Evolutionary conservation across 2,888 invertebrate genomes (phyloP).

Genomic region (Metacarcinus magister): DNA sequence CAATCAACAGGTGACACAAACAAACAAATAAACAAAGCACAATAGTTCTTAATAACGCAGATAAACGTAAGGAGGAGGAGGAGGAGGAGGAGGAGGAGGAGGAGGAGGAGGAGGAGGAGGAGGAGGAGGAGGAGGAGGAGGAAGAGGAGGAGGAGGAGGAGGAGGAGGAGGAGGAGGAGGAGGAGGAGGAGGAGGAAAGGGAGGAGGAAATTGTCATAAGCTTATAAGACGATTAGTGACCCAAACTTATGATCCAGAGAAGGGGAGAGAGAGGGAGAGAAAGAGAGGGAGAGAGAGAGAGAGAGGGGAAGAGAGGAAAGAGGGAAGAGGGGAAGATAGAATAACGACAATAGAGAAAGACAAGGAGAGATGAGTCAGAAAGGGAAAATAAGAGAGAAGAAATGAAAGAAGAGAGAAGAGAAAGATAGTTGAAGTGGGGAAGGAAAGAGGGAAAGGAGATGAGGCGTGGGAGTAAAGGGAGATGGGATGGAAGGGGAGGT

Average conservation of each 20-base stretch:
- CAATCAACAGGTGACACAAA: not conserved
- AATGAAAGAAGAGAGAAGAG: not conserved
- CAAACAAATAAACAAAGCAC: not conserved
- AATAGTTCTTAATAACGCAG: not conserved
- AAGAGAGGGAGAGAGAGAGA: not conserved
- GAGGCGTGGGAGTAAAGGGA: not conserved
- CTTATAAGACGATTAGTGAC: not conserved
- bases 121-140: constrained; percentile 26
- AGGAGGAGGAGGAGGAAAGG: too few relatives aligned
- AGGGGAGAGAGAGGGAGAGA: not conserved
- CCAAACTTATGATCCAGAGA: not conserved
- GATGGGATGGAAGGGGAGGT: not conserved
- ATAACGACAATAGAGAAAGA: too few relatives aligned
- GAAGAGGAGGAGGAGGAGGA: not conserved
- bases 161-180: too few relatives aligned
- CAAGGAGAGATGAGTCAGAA: not conserved
- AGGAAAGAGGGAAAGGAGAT: not conserved
- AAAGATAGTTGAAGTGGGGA: not conserved
- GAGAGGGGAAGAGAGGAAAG: not conserved
- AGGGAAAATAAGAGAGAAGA: not conserved
- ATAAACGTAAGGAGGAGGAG: not conserved
- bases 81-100: constrained; percentile 1
- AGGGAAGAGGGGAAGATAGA: not conserved
- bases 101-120: constrained; percentile 19
- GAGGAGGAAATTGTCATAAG: not conserved